A percentile compares a stretch with the other conserved stretches of the same genome.
Evolutionary conservation across 30 jellyfish, hydroid and myxozoan genomes (phyloP).

Genomic region (Turritopsis rubra): DNA sequence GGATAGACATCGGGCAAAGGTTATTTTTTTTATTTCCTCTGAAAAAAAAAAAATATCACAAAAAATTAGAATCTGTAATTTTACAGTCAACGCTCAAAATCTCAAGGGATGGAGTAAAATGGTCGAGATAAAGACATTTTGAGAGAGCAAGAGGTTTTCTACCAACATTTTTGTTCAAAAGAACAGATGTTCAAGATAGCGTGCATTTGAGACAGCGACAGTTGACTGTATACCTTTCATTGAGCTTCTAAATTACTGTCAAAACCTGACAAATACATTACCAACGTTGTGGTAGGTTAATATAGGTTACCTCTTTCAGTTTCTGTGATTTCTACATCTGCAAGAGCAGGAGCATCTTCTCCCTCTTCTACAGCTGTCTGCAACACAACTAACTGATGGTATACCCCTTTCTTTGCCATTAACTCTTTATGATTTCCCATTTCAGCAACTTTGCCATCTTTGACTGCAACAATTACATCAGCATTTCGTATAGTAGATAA

Average conservation of each 20-base stretch:
- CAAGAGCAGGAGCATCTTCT: conserved; percentile 60
- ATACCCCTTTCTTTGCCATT: conserved; percentile 77
- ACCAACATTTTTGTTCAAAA: no score
- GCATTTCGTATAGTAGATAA: conserved; percentile 91
- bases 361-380: conserved; percentile 60
- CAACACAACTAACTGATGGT: conserved; percentile 80
- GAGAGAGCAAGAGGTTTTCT: no score
- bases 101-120: no score
- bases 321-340: conserved; percentile 14
- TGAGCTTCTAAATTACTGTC: no score
- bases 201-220: no score
- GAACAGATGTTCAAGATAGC: no score
- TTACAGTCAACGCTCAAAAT: no score
- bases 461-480: conserved; percentile 78
- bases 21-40: conserved; percentile 22
- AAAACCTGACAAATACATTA: no score
- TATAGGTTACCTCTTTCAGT: conserved; percentile 59
- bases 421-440: conserved; percentile 83
- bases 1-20: conserved; percentile 60
- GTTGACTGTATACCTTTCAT: no score
- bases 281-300: no score
- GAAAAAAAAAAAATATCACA: not conserved
- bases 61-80: no score
- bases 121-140: no score
- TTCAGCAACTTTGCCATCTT: conserved; percentile 82